Evolutionary conservation across 2,888 invertebrate species (phyloP), one percentile per base, ranked within the genome.

Genomic region (Patella depressa): DNA sequence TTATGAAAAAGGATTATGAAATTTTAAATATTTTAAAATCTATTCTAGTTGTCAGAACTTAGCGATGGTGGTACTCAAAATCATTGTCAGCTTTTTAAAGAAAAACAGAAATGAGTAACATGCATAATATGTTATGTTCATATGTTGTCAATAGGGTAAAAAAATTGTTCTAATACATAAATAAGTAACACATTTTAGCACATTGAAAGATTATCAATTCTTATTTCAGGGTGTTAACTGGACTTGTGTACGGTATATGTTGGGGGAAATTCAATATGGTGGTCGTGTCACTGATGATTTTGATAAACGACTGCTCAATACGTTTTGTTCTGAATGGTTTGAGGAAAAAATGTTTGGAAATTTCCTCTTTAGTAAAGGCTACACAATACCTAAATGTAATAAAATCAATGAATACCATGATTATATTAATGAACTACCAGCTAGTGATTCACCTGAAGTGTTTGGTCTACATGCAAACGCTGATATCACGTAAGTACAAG

Each of bases 231-330:
- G 91, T 53, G 91, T 92, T 17, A 89, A 84, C 76, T 92, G 92
- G 92, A 89, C 86, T 3, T 88, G 88, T 77, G 90, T 91, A 5
- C 87, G 91, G n/a, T 92, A 92, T 87, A 92, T 92, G 92, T 88
- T 92, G 76, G 91, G 91, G n/a, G 92, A 92, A 81, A 91, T 92
- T 81, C 92, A 92, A 80, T 92, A 92, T 84, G 92, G 92, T 29
- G 92, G 92, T 69, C 89, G 92, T 78, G 92, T 92, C 29, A 92
- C 92, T 4, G 92, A 92, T 73, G 92, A 92, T 85, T 91, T 86
- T 79, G 92, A 92, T 88, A 92, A 92, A 80, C 87, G 91, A 34
- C 87, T 92, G 57, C 87, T 92, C 55, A 91, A 90, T 82, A 92
- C 92, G 0, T 92, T 91, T 88, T 91, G 91, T 77, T 87, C 88